Evolutionary conservation across 2,888 invertebrate genomes (phyloP).

Genomic region (Odontocolon sp.): DNA sequence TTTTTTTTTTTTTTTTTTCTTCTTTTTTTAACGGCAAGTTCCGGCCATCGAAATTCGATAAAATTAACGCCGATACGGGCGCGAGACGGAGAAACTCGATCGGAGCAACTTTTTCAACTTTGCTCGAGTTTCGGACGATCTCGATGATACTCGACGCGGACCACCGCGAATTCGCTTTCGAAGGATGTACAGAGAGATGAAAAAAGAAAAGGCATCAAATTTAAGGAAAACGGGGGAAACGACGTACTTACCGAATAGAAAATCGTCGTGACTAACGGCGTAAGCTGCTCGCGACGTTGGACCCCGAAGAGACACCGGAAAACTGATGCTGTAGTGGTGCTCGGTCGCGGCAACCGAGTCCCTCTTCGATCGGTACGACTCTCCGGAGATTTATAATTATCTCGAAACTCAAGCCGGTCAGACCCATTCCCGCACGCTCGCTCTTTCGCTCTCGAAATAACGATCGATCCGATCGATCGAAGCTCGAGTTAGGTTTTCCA

Average conservation of each 20-base stretch:
- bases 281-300: conserved; percentile 52
- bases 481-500: too few species aligned
- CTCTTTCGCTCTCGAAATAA: not conserved
- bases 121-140: too few species aligned
- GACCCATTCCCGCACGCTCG: conserved; percentile 80
- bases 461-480: not conserved
- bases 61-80: conserved; percentile 3
- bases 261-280: conserved; percentile 47
- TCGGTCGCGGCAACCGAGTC: not conserved
- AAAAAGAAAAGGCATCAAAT: too few species aligned
- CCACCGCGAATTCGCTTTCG: too few species aligned
- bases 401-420: conserved; percentile 83
- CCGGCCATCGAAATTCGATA: conserved; percentile 40
- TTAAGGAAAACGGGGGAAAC: too few species aligned
- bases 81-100: too few species aligned
- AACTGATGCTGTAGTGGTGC: conserved; percentile 64
- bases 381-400: conserved; percentile 82
- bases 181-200: too few species aligned
- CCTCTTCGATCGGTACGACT: conserved; percentile 66
- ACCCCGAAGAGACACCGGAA: conserved; percentile 68
- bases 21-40: too few species aligned
- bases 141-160: too few species aligned
- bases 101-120: too few species aligned
- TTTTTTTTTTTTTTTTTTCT: conserved; percentile 23
- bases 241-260: conserved; percentile 44